These are phyloP conservation scores for Brachypteracias leptosomus DNA, from an alignment of 2,113 vertebrate genomes.

Conservation along the genomic window DNA sequence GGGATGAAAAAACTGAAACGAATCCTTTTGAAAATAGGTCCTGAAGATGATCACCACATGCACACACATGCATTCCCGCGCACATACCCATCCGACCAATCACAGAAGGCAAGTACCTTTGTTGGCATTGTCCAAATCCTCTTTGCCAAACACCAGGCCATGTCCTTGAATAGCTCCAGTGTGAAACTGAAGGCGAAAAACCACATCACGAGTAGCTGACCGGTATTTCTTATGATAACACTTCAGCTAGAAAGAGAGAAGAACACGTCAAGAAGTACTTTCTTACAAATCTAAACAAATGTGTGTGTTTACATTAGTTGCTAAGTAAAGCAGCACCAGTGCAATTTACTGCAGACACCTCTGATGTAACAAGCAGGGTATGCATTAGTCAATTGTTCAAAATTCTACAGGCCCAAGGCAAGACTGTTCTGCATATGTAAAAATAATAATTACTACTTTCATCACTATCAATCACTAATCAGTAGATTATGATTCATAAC, in stretches of 20 bases:
- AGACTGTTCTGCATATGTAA: neutral
- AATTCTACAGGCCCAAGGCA: neutral
- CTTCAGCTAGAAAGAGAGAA: slow-evolving; percentile 79
- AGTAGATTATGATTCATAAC: neutral
- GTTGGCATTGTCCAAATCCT: slow-evolving; percentile 88
- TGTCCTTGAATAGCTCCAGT: slow-evolving; percentile 89
- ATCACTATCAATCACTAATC: neutral
- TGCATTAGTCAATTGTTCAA: neutral
- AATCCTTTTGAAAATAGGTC: neutral
- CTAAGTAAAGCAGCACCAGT: neutral
- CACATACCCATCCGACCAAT: neutral
- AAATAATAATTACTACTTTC: neutral
- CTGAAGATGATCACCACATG: neutral
- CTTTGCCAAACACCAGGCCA: slow-evolving; percentile 85
- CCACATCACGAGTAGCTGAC: slow-evolving; percentile 79
- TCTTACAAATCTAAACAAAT: neutral
- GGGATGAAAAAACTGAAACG: neutral
- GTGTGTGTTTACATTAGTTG: neutral
- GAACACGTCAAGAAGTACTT: neutral
- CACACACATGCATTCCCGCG: fast-evolving
- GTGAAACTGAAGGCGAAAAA: slow-evolving; percentile 96
- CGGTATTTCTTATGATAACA: slow-evolving; percentile 89
- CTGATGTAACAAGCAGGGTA: neutral
- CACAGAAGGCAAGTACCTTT: slow-evolving; percentile 74
- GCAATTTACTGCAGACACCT: neutral